Evolutionary conservation across 2,113 vertebrate species (phyloP).

Genomic region (Siniperca knerii): DNA sequence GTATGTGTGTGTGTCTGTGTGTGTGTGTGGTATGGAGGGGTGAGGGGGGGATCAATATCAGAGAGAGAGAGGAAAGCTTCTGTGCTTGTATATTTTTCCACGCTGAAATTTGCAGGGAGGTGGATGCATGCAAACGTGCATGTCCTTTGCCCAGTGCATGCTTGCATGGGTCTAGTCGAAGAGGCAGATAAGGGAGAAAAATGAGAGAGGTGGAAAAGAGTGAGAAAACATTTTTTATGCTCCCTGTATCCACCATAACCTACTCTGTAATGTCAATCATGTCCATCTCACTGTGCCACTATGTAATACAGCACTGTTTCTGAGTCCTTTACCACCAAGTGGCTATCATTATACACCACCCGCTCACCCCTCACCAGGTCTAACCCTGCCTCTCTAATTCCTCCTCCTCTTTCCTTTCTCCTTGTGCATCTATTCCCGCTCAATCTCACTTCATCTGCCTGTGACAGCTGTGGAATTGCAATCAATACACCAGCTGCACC

Average conservation of each 20-base stretch:
- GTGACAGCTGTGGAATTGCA: conserved; percentile 70
- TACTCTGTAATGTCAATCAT: conserved; percentile 17
- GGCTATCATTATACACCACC: conserved; percentile 24
- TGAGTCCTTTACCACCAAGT: conserved; percentile 51
- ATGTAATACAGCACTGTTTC: conserved; percentile 38
- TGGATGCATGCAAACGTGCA: conserved; percentile 49
- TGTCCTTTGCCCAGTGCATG: conserved; percentile 42
- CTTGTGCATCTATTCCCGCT: conserved; percentile 39
- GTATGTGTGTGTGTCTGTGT: no score
- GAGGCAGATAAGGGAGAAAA: conserved; percentile 14
- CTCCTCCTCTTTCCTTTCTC: conserved; percentile 27
- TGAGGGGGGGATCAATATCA: not conserved
- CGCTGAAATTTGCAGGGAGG: not conserved
- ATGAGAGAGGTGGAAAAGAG: conserved; percentile 28
- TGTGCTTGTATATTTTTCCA: conserved; percentile 26
- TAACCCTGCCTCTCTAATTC: conserved; percentile 36
- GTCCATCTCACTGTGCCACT: conserved; percentile 23
- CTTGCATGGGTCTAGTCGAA: conserved; percentile 32
- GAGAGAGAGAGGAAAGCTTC: conserved; percentile 11
- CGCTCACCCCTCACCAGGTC: conserved; percentile 34
- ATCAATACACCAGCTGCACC: conserved; percentile 63
- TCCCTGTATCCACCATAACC: conserved; percentile 1
- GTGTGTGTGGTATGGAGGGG: not conserved
- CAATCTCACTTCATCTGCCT: conserved; percentile 64
- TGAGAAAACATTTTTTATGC: not conserved